Evolutionary conservation across 30 jellyfish, hydroid and myxozoan species (phyloP).

Genomic region (Aurelia aurita): DNA sequence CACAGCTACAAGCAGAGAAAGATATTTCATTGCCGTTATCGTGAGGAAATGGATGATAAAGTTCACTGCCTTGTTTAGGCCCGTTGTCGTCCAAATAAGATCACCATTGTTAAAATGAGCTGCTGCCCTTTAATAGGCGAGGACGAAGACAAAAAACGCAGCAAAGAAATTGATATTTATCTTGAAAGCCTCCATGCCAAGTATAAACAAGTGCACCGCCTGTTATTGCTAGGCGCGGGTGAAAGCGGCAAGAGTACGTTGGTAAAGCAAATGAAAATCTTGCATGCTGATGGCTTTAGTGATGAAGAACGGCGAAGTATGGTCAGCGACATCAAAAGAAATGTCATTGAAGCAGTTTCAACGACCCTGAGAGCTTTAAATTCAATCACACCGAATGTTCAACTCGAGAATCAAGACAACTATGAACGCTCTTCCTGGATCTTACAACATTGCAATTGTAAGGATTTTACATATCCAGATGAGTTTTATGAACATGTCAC

Average conservation of each 20-base stretch:
- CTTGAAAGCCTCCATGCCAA: conserved; percentile 56
- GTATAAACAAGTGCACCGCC: conserved; percentile 78
- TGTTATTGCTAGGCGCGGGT: conserved; percentile 93
- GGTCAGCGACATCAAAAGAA: conserved; percentile 57
- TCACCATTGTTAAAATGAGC: conserved; percentile 34
- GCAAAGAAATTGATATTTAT: conserved; percentile 74
- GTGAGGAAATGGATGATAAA: neutral
- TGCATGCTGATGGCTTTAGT: conserved; percentile 86
- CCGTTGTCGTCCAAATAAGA: conserved; percentile 7
- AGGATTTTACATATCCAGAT: conserved; percentile 48
- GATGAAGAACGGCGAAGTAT: conserved; percentile 76
- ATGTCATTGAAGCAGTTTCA: conserved; percentile 83
- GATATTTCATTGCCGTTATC: neutral
- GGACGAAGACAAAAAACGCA: conserved; percentile 55
- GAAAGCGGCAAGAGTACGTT: conserved; percentile 97
- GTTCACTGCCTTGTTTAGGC: conserved; percentile 19
- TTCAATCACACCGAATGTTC: conserved; percentile 56
- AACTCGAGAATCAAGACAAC: conserved; percentile 31
- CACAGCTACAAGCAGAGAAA: too few species aligned
- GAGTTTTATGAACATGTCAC: conserved; percentile 77
- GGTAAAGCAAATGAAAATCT: conserved; percentile 91
- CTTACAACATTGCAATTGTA: conserved; percentile 31
- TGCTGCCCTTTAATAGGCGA: conserved; percentile 51
- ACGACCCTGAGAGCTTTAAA: conserved; percentile 82
- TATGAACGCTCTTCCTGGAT: conserved; percentile 66